These are phyloP conservation scores for Drosophila pullipes DNA, from an alignment of 2,888 invertebrate genomes.

Conservation along the genomic window DNA sequence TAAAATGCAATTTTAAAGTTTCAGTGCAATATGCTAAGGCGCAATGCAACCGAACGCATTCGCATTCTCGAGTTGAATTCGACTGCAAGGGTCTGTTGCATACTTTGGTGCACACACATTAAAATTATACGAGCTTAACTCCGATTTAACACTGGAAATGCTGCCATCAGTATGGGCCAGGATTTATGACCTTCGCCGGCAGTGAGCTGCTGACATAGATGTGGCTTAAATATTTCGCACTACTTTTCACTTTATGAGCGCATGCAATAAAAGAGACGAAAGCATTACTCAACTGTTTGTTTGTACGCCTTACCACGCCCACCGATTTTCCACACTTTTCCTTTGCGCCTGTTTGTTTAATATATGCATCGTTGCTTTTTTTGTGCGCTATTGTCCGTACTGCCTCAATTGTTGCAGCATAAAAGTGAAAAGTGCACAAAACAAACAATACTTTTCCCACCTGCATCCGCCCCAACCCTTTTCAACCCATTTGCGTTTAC, in stretches of 20 bases:
- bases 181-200: slow-evolving; percentile 35
- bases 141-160: slow-evolving; percentile 24
- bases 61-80: background rate
- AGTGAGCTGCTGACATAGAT: slow-evolving; percentile 65
- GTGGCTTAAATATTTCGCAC: slow-evolving; percentile 63
- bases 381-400: slow-evolving; percentile 14
- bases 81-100: background rate
- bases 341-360: slow-evolving; percentile 60
- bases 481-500: slow-evolving; percentile 34
- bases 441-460: slow-evolving; percentile 60
- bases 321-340: slow-evolving; percentile 39
- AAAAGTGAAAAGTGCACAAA: slow-evolving; percentile 52
- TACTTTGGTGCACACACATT: slow-evolving; percentile 19
- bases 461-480: slow-evolving; percentile 12
- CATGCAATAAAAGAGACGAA: slow-evolving; percentile 57
- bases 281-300: slow-evolving; percentile 50
- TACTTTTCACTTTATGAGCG: slow-evolving; percentile 65
- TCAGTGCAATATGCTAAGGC: slow-evolving; percentile 2
- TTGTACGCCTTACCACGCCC: slow-evolving; percentile 16
- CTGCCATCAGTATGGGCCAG: background rate
- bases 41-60: slow-evolving; percentile 13
- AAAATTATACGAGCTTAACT: slow-evolving; percentile 38
- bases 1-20: background rate
- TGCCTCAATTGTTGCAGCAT: slow-evolving; percentile 53
- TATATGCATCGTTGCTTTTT: slow-evolving; percentile 44